Conservation (phyloP, 2,797 vertebrate genomes). For the Xiphophorus birchmanni region DNA sequence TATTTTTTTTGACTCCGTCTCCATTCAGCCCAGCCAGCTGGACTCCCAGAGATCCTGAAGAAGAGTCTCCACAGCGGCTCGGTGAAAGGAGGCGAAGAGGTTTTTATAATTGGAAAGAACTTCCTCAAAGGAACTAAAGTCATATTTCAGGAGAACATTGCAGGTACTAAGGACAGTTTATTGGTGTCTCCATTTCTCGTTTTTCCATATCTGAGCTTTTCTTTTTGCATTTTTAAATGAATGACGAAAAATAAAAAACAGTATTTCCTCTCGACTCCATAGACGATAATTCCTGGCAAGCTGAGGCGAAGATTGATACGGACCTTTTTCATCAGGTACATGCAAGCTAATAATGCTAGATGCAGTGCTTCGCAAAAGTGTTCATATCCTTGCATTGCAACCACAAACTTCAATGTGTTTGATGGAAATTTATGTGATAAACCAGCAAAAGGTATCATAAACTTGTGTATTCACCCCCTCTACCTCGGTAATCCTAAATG, state of each 20-base stretch:
- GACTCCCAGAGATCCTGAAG: slow-evolving; percentile 97
- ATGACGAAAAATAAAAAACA: not conserved
- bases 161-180: slow-evolving; percentile 79
- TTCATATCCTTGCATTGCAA: not conserved
- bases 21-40: slow-evolving; percentile 93
- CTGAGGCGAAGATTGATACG: slow-evolving; percentile 98
- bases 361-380: not conserved
- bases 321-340: slow-evolving; percentile 99
- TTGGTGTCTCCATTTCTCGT: not conserved
- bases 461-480: not conserved
- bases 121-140: slow-evolving; percentile 99
- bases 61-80: slow-evolving; percentile 96
- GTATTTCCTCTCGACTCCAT: slow-evolving; percentile 24
- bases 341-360: not conserved
- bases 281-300: slow-evolving; percentile 98
- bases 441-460: not conserved
- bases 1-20: slow-evolving; percentile 10
- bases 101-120: slow-evolving; percentile 99
- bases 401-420: not conserved
- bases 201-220: slow-evolving; percentile 13
- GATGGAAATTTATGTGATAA: not conserved
- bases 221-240: not conserved
- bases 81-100: slow-evolving; percentile 94
- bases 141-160: slow-evolving; percentile 94
- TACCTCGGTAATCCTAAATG: not conserved